Evolutionary conservation across 2,113 vertebrate species (phyloP), one percentile per base, ranked within the genome.

Genomic region (Coracopsis vasa): DNA sequence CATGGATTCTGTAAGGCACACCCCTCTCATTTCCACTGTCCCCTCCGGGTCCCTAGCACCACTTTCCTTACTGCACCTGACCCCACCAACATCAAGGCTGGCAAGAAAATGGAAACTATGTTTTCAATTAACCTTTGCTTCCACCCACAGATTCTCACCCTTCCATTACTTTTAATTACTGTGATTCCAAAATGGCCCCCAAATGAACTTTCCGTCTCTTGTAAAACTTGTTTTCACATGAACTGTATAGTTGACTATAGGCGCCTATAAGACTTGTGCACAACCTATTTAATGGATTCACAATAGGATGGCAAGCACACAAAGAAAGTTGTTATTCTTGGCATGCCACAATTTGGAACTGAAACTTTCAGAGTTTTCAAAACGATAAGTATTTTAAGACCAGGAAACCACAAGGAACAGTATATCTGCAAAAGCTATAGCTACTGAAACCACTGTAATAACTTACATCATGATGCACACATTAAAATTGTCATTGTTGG

Each of bases 271-370:
- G 95, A 84, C 96, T 97, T 66, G 74, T 92, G 71, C 92, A 66
- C 80, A 97, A 97, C 96, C 96, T 94, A 69, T 94, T 97, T 90
- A 97, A 96, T 60, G 88, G 92, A 73, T 82, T 86, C 93, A 94
- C 86, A 96, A 91, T 91, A 25, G 97, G 97, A 97, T 95, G 96
- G 93, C 88, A n/a, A 86, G 39, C 77, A 84, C 70, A 92, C 88
- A 97, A 97, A 97, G 95, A 96, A 83, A 96, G 96, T 31, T 98
- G 98, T 98, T 99, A 97, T 98, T 96, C 97, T 98, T 98, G 98
- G 98, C 98, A 77, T 75, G 37, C 94, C 77, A 60, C 94, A 96
- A 71, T 97, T 97, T 98, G 97, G 95, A 97, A 96, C 96, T 82
- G 92, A 85, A 98, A 92, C 88, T 93, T 97, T 87, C 96, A 91